A percentile compares a stretch with the other conserved stretches of the same genome.
These are phyloP conservation scores for Lydus trimaculatus DNA, from an alignment of 2,888 invertebrate genomes.

Conservation along the genomic window DNA sequence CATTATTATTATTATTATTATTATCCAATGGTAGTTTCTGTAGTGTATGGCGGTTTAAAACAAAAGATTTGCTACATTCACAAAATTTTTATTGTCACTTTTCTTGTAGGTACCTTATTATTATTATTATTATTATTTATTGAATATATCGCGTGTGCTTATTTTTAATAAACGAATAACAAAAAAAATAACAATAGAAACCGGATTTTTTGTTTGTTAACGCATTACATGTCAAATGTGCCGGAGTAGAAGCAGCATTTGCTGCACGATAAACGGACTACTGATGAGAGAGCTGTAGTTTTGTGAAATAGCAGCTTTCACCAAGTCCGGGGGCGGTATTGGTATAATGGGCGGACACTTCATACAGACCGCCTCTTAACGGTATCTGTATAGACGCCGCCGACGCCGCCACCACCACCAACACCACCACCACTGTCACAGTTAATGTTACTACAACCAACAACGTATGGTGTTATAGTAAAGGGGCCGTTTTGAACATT, in stretches of 20 bases:
- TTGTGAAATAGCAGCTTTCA: conserved; percentile 24
- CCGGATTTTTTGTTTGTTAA: conserved; percentile 24
- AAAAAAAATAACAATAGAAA: conserved; percentile 35
- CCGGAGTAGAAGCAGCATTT: conserved; percentile 12
- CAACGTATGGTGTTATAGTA: neutral
- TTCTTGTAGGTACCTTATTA: no score
- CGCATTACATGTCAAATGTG: conserved; percentile 33
- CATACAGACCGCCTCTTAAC: conserved; percentile 1
- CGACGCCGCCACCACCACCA: conserved; percentile 32
- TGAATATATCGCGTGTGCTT: neutral
- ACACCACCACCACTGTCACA: conserved; percentile 46
- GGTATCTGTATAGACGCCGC: neutral
- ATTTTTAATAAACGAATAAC: conserved; percentile 16
- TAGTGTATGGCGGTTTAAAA: neutral
- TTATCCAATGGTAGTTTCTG: neutral
- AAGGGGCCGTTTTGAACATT: neutral
- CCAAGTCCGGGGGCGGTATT: conserved; percentile 44
- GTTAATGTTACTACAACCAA: conserved; percentile 26
- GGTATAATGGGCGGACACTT: conserved; percentile 31
- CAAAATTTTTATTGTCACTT: neutral
- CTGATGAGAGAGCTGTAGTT: conserved; percentile 14
- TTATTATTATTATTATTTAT: neutral
- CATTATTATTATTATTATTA: neutral
- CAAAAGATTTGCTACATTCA: neutral
- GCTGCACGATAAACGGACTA: conserved; percentile 31